These are phyloP conservation scores for Pseudorasbora parva DNA, from an alignment of 2,113 vertebrate genomes.

Conservation along the genomic window DNA sequence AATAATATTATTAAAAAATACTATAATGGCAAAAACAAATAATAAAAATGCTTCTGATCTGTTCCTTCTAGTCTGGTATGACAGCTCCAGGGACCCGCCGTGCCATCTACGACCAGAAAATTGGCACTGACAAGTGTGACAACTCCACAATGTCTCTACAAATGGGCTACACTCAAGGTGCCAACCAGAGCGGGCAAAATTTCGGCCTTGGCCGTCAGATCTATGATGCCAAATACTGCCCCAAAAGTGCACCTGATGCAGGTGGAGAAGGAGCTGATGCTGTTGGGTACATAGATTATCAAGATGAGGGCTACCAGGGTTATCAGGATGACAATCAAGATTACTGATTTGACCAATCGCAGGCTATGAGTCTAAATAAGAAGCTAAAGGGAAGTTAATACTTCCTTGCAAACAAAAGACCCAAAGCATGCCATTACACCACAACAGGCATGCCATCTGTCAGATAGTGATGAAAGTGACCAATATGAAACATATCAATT, in stretches of 20 bases:
- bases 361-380: constrained; percentile 57
- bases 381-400: neutral
- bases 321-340: constrained; percentile 75
- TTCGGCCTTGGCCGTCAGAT: constrained; percentile 95
- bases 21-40: no score
- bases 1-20: neutral
- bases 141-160: constrained; percentile 93
- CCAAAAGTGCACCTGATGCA: constrained; percentile 65
- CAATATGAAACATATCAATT: constrained; percentile 32
- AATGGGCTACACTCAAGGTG: constrained; percentile 91
- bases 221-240: constrained; percentile 93
- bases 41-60: neutral
- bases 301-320: constrained; percentile 78
- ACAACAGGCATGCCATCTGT: neutral
- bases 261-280: constrained; percentile 65
- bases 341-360: constrained; percentile 63
- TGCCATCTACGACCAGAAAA: constrained; percentile 90
- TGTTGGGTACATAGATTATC: constrained; percentile 66
- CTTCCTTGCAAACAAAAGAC: constrained; percentile 21
- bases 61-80: constrained; percentile 86
- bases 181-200: constrained; percentile 91
- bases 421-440: neutral
- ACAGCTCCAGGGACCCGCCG: constrained; percentile 91
- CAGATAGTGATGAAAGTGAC: neutral
- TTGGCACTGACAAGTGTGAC: constrained; percentile 89